These are phyloP conservation scores for Hormaphis cornu DNA, from an alignment of 1,140 invertebrate genomes.

Conservation along the genomic window DNA sequence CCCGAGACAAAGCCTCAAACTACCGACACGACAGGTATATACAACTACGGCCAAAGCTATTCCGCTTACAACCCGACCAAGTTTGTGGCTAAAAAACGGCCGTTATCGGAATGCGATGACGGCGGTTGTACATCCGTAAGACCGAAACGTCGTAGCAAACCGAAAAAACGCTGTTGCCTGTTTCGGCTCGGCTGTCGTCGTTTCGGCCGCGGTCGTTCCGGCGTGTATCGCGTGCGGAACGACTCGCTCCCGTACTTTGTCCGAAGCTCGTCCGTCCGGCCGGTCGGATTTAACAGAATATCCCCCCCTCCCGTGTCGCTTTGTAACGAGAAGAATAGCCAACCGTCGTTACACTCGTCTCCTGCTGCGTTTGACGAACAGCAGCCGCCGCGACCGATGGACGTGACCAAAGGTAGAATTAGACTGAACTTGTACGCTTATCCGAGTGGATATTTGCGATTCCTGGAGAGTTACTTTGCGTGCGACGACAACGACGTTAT, in stretches of 20 bases:
- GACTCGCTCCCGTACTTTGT: conserved; percentile 12
- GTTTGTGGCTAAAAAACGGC: not conserved
- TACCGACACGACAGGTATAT: conserved; percentile 16
- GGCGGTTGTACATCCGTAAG: too few species aligned
- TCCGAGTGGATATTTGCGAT: conserved; percentile 5
- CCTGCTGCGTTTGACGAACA: too few species aligned
- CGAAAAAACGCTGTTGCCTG: not conserved
- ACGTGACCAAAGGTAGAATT: conserved; percentile 27
- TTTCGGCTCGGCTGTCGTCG: not conserved
- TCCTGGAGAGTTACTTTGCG: conserved; percentile 8
- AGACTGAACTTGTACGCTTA: conserved; percentile 24
- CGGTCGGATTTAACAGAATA: conserved; percentile 18
- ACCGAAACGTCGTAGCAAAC: not conserved
- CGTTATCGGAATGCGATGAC: not conserved
- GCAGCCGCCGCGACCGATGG: not conserved
- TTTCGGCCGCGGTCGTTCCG: not conserved
- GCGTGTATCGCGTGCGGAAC: conserved; percentile 8
- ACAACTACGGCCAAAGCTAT: conserved; percentile 24
- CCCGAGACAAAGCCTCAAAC: conserved; percentile 30
- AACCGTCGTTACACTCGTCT: not conserved
- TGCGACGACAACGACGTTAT: not conserved
- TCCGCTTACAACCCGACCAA: conserved; percentile 17
- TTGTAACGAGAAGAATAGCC: too few species aligned
- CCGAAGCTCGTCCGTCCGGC: conserved; percentile 7
- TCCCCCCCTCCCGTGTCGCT: not conserved